These are phyloP conservation scores for Buathra laborator DNA, from an alignment of 2,888 invertebrate species.

Conservation along the genomic window DNA sequence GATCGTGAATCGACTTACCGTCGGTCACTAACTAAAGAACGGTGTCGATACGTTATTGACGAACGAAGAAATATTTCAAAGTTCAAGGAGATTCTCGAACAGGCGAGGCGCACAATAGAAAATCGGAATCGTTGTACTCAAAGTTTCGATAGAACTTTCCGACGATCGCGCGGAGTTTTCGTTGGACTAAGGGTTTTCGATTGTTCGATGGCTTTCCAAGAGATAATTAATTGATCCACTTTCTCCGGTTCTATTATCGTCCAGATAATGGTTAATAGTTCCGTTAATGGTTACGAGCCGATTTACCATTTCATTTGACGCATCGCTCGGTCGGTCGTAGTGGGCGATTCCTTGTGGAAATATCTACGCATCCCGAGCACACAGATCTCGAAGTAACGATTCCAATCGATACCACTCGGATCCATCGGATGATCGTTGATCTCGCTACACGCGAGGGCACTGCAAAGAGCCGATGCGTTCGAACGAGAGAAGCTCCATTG, in stretches of 20 bases:
- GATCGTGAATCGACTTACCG: conserved; percentile 25
- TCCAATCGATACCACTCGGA: conserved; percentile 86
- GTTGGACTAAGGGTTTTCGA: background rate
- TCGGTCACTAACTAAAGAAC: conserved; percentile 45
- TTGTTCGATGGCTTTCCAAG: no score
- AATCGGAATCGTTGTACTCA: background rate
- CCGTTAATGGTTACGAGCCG: background rate
- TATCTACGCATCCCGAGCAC: conserved; percentile 86
- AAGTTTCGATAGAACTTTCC: background rate
- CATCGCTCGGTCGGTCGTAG: conserved; percentile 68
- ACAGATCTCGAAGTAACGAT: conserved; percentile 86
- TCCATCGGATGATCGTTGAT: conserved; percentile 85
- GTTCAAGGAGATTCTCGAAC: background rate
- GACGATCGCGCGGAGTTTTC: background rate
- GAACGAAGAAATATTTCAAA: conserved; percentile 14
- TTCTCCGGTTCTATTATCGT: background rate
- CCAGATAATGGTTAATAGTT: background rate
- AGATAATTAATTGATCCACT: no score
- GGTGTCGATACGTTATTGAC: conserved; percentile 15
- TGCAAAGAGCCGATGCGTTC: conserved; percentile 80
- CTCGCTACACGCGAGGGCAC: conserved; percentile 78
- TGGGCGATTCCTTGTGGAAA: conserved; percentile 85
- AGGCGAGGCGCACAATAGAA: background rate
- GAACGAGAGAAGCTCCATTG: conserved; percentile 85
- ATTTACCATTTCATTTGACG: conserved; percentile 70